These are phyloP conservation scores for Otocyon megalotis DNA, from an alignment of 2,113 vertebrate species.

Conservation along the genomic window DNA sequence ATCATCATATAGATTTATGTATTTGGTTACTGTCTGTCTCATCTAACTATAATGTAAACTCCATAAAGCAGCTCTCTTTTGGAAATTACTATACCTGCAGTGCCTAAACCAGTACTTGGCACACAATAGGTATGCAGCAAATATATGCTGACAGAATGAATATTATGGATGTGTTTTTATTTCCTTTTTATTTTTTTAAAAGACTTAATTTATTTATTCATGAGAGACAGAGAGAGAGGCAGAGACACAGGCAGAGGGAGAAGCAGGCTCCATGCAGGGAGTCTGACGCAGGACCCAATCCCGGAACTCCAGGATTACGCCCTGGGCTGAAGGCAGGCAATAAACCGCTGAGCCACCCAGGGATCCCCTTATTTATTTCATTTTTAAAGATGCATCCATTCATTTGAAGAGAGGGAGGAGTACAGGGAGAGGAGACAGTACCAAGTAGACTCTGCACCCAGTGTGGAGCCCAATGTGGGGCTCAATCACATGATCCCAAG, in stretches of 20 bases:
- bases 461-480: neutral
- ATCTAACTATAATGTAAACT: neutral
- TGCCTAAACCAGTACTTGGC: neutral
- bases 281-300: too few species aligned
- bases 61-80: neutral
- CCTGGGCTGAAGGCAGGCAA: too few species aligned
- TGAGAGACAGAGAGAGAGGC: too few species aligned
- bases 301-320: too few species aligned
- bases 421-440: neutral
- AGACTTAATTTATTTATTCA: too few species aligned
- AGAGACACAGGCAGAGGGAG: too few species aligned
- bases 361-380: neutral
- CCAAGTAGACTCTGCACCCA: neutral
- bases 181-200: too few species aligned
- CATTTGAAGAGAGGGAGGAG: neutral
- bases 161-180: neutral
- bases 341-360: too few species aligned
- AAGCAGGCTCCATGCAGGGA: too few species aligned
- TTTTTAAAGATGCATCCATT: neutral
- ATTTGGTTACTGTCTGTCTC: conserved; percentile 2
- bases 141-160: neutral
- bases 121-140: neutral
- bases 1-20: neutral
- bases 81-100: neutral
- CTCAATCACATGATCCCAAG: neutral